Evolutionary conservation across 2,113 vertebrate genomes (phyloP).

Genomic region (Gavia stellata): DNA sequence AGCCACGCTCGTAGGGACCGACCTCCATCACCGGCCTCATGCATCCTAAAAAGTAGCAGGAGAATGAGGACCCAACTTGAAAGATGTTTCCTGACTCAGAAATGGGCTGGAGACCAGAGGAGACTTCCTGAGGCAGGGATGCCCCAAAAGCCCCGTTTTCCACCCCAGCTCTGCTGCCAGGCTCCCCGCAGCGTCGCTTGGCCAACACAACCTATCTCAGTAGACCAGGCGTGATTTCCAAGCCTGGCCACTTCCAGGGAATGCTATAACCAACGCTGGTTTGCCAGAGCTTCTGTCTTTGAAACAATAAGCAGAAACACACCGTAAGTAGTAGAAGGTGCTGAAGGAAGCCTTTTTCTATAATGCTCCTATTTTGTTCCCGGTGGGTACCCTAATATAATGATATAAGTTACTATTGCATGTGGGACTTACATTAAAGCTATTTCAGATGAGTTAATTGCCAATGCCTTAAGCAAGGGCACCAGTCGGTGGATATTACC

Average conservation of each 20-base stretch:
- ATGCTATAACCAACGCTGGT: background rate
- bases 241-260: background rate
- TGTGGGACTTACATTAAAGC: background rate
- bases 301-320: background rate
- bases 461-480: background rate
- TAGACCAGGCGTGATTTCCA: background rate
- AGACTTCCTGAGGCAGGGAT: background rate
- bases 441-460: background rate
- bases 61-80: background rate
- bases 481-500: background rate
- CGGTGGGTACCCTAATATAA: background rate
- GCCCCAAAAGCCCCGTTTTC: background rate
- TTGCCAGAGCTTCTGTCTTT: background rate
- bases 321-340: background rate
- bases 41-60: background rate
- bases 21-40: background rate
- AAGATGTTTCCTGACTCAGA: background rate
- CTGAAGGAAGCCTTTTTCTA: background rate
- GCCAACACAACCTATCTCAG: background rate
- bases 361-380: background rate
- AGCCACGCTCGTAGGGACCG: fast-evolving
- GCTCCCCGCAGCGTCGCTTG: fast-evolving
- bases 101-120: background rate
- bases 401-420: background rate
- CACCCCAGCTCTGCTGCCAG: background rate